Percentiles rank a stretch among this genome's conserved stretches.
Evolutionary conservation across 2,113 vertebrate genomes (phyloP).

Genomic region (Cettia cetti): DNA sequence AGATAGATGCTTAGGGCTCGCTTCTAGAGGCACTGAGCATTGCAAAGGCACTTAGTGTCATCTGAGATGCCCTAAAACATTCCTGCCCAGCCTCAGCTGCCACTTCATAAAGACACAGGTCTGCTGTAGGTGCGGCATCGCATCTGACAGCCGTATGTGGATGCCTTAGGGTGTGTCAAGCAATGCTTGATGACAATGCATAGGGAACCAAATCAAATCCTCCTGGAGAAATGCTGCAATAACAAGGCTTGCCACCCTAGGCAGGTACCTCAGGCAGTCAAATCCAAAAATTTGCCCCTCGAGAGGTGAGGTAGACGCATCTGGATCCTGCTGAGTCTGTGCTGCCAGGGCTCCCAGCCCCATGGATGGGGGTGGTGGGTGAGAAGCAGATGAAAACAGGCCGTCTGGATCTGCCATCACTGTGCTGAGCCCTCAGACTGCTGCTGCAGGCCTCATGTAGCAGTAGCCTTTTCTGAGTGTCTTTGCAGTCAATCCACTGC

Average conservation of each 20-base stretch:
- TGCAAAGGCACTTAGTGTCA: not conserved
- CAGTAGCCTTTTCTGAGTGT: not conserved
- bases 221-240: not conserved
- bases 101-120: slow-evolving; percentile 29
- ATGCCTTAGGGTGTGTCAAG: not conserved
- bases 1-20: not conserved
- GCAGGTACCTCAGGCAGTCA: not conserved
- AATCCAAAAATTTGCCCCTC: not conserved
- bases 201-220: not conserved
- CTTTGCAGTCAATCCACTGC: not conserved
- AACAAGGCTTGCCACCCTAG: not conserved
- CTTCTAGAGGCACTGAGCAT: not conserved
- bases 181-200: not conserved
- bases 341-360: not conserved
- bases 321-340: not conserved
- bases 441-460: rapidly evolving
- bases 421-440: not conserved
- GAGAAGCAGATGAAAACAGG: not conserved
- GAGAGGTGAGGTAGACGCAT: not conserved
- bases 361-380: rapidly evolving
- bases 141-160: slow-evolving; percentile 15
- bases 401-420: not conserved
- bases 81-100: not conserved
- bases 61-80: slow-evolving; percentile 20
- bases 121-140: not conserved